phyloP scores from a whole-genome alignment of 2,888 invertebrate genomes.

The Cataglyphis livida region DNA sequence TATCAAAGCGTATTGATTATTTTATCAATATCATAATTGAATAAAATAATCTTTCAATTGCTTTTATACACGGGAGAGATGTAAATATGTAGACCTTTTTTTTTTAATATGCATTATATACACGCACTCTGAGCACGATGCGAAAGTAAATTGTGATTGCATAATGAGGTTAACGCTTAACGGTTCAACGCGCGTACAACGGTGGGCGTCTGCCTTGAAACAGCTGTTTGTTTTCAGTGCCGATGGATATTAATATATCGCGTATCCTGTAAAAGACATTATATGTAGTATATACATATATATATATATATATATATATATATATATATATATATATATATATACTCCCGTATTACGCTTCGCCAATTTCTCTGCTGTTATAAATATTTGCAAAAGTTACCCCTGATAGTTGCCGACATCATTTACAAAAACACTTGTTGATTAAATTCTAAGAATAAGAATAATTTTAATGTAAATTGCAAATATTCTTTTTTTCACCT shows the following conservation, averaged over 20 bases:
- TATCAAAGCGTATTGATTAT: neutral
- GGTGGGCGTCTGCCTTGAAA: slow-evolving; percentile 78
- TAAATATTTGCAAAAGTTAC: neutral
- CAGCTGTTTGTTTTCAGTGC: slow-evolving; percentile 81
- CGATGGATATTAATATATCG: slow-evolving; percentile 77
- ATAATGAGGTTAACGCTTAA: neutral
- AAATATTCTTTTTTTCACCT: neutral
- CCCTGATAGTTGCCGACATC: neutral
- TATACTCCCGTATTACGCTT: slow-evolving; percentile 4
- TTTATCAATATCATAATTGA: neutral
- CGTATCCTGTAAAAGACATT: slow-evolving; percentile 43
- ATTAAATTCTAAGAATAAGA: slow-evolving; percentile 1
- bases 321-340: slow-evolving; percentile 68
- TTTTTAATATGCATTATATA: neutral
- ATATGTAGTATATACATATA: neutral
- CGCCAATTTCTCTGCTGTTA: neutral
- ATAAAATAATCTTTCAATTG: neutral
- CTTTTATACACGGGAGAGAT: neutral
- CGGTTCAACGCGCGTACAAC: slow-evolving; percentile 40
- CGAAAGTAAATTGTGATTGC: neutral
- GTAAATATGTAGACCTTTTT: neutral
- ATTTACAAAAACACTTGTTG: slow-evolving; percentile 41
- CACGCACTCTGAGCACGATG: neutral
- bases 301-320: slow-evolving; percentile 73
- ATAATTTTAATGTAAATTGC: neutral